phyloP scores from a whole-genome alignment of 2,888 invertebrate genomes.

The Eilema caniola region DNA sequence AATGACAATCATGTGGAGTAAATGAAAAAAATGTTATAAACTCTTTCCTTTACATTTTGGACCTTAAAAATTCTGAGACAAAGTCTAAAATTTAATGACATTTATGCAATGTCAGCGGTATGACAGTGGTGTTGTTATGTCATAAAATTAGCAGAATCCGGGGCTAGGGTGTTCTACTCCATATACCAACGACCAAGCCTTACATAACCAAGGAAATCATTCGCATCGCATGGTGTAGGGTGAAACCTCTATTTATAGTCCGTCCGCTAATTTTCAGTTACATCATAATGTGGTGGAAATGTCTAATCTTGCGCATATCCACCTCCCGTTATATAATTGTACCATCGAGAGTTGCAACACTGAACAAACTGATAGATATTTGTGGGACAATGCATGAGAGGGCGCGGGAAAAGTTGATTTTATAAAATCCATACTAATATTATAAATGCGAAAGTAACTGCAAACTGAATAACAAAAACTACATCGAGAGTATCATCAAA shows the following conservation, averaged over 20 bases:
- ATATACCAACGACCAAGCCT: neutral
- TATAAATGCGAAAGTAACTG: neutral
- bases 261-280: constrained; percentile 38
- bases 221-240: constrained; percentile 19
- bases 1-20: too few relatives aligned
- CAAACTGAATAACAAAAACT: too few relatives aligned
- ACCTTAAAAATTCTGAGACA: too few relatives aligned
- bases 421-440: neutral
- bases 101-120: too few relatives aligned
- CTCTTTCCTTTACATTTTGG: too few relatives aligned
- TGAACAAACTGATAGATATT: constrained; percentile 39
- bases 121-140: too few relatives aligned
- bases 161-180: neutral
- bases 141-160: too few relatives aligned
- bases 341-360: constrained; percentile 54
- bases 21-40: too few relatives aligned
- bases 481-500: too few relatives aligned
- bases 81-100: too few relatives aligned
- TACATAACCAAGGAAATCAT: constrained; percentile 24
- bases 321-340: constrained; percentile 54
- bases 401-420: constrained; percentile 20
- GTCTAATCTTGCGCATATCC: constrained; percentile 37
- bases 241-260: constrained; percentile 37
- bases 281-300: constrained; percentile 42
- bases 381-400: constrained; percentile 39